phyloP scores from a whole-genome alignment of 2,797 vertebrate genomes.

The Rhadinocentrus ornatus region DNA sequence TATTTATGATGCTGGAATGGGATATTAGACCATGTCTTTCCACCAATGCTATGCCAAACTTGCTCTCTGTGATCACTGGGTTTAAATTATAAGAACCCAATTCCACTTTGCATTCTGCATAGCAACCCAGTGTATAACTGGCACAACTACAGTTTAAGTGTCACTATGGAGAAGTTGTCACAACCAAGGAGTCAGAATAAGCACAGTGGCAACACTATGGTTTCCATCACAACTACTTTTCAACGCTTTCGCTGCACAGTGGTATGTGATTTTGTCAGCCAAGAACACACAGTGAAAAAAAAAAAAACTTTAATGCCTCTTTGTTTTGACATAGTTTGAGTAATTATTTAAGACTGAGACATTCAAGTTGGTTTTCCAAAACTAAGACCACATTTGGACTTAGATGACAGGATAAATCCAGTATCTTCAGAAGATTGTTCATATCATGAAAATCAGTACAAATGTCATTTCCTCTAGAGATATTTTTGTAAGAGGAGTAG shows the following conservation, averaged over 20 bases:
- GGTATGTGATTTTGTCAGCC: constrained; percentile 31
- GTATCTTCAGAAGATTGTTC: background rate
- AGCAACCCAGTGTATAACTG: constrained; percentile 65
- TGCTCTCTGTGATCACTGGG: constrained; percentile 59
- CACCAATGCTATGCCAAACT: constrained; percentile 53
- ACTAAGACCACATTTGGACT: constrained; percentile 24
- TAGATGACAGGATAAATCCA: constrained; percentile 5
- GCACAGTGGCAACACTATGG: constrained; percentile 29
- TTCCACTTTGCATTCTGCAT: constrained; percentile 69
- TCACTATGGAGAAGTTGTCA: constrained; percentile 61
- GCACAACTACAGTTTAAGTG: constrained; percentile 54
- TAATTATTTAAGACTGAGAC: background rate
- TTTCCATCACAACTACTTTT: constrained; percentile 46
- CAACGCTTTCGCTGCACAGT: constrained; percentile 25
- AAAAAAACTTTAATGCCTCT: constrained; percentile 5
- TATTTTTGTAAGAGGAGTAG: no score
- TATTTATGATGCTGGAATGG: constrained; percentile 52
- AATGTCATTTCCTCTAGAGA: no score
- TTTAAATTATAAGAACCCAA: constrained; percentile 67
- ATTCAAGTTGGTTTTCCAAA: constrained; percentile 20
- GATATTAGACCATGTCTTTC: constrained; percentile 66
- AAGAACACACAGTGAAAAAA: constrained; percentile 17
- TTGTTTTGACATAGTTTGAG: constrained; percentile 15
- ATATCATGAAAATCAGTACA: background rate
- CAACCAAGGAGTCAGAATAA: constrained; percentile 67